phyloP scores from a whole-genome alignment of 2,888 invertebrate species.

The Rhynchonema sp. region DNA sequence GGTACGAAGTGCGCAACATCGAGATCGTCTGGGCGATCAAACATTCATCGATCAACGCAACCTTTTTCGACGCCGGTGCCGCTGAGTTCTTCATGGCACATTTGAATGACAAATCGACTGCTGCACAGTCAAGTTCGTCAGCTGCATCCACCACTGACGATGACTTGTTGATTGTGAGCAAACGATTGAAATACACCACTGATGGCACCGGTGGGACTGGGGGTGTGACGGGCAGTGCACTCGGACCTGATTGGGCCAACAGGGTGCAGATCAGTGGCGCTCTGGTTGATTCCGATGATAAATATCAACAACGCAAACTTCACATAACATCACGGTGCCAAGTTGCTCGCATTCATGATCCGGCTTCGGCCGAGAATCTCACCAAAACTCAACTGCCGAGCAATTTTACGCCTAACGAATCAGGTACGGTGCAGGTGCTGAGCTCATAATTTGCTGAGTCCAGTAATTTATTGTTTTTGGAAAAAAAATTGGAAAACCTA shows the following conservation, averaged over 20 bases:
- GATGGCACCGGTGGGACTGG: background rate
- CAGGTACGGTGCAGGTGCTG: background rate
- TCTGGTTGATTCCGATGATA: constrained; percentile 1
- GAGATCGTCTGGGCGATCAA: constrained; percentile 81
- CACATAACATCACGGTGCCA: too few relatives aligned
- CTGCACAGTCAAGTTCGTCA: too few relatives aligned
- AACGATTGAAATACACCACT: constrained; percentile 25
- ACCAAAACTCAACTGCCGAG: background rate
- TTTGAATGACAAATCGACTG: constrained; percentile 23
- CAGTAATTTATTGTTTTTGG: background rate
- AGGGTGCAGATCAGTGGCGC: constrained; percentile 43
- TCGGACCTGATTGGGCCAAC: constrained; percentile 89
- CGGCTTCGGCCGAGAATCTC: background rate
- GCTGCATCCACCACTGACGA: too few relatives aligned
- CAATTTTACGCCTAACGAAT: background rate
- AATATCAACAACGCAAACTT: too few relatives aligned
- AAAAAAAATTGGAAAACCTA: background rate
- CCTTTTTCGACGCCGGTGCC: constrained; percentile 86
- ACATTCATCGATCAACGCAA: constrained; percentile 72
- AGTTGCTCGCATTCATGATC: too few relatives aligned
- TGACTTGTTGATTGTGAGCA: too few relatives aligned
- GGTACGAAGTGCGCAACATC: constrained; percentile 58
- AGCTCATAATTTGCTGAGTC: background rate
- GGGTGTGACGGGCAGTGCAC: constrained; percentile 49
- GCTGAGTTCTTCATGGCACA: constrained; percentile 61